Evolutionary conservation across 1,140 invertebrate species (phyloP), one percentile per base, ranked within the genome.

Genomic region (Maconellicoccus hirsutus): DNA sequence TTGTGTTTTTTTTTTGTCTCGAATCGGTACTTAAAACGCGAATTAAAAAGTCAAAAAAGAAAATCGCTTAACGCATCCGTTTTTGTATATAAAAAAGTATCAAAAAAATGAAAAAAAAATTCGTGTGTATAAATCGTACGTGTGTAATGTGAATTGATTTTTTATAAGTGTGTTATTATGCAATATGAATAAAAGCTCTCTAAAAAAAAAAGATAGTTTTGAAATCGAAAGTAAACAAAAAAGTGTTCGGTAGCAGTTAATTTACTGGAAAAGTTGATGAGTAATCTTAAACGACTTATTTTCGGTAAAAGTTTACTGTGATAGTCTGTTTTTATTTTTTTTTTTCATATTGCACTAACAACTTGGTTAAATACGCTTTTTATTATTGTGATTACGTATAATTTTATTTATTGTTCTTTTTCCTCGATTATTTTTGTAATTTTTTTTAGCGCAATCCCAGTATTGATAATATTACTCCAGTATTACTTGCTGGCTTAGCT

Each of bases 391-490:
- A 66, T 66, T 66, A 66, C 61, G 61, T 66, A 23, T 66, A 26
- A 66, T 66, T 66, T 66, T 66, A 66, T 66, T 66, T 26, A 26
- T 66, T 66, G 21, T 66, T 66, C 61, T 66, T 66, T 66, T 66
- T 66, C 25, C 25, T 66, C 16, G 10, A 23, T 66, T 66, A 25
- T 66, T 66, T 22, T 10, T 66, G 21, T 66, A 66, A 22, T 25
- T 25, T 66, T 23, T 66, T 66, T 66, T 66, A 66, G 25, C 61
- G 61, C 25, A 66, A 66, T 66, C 61, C 61, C 61, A 66, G 61
- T 66, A 66, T 66, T 66, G 22, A 66, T 66, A 66, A 66, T 66
- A 66, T 66, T 66, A 66, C 61, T 66, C 61, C 61, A 66, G 61
- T 66, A 66, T 66, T 66, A 66, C 25, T 66, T 22, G 61, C 61